Evolutionary conservation across 2,888 invertebrate species (phyloP), one percentile per base, ranked within the genome.

Genomic region (Odontothrips loti): DNA sequence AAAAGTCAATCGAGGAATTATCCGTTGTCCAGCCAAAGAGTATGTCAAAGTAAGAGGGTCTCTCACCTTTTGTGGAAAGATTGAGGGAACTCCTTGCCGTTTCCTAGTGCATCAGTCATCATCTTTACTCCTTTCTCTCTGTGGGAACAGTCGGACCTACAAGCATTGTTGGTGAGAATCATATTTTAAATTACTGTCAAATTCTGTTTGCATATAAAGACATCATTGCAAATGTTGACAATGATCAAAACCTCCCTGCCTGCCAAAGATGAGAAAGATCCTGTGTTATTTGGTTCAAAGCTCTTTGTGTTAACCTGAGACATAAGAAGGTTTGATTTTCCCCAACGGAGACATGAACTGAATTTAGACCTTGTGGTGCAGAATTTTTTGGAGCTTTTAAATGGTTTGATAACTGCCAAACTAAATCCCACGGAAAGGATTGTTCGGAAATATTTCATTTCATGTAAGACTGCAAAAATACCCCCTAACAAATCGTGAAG

Each of bases 311-410:
- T 23, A 23, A 9, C 27, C 79, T 34, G 75, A 68, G 43, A 80
- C n/a, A 29, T 17, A 80, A 80, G 51, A 80, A 29, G 79, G 23
- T 12, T 79, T 79, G 9, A 48, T 34, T 79, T 79, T 51, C 11
- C 34, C n/a, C 47, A 79, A n/a, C 29, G 47, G 47, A 34, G 23
- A 79, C 1, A 20, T 47, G 20, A 47, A 48, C 20, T 79, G 48
- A 34, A 79, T 79, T 20, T 47, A 98, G 98, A 0, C 98, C 98
- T 0, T 98, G 98, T 87, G 98, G 97, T 0, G 90, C 94, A 20
- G 94, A 96, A 87, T 98, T 98, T 88, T 90, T 98, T 75, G 94
- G 96, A 84, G 97, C 98, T 2, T 97, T 98, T 88, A 93, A 95
- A 48, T 98, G 98, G 88, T 98, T 98, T 87, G 97, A 98, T 87